Evolutionary conservation across 2,888 invertebrate genomes (phyloP).

Genomic region (Eilema griseolum): DNA sequence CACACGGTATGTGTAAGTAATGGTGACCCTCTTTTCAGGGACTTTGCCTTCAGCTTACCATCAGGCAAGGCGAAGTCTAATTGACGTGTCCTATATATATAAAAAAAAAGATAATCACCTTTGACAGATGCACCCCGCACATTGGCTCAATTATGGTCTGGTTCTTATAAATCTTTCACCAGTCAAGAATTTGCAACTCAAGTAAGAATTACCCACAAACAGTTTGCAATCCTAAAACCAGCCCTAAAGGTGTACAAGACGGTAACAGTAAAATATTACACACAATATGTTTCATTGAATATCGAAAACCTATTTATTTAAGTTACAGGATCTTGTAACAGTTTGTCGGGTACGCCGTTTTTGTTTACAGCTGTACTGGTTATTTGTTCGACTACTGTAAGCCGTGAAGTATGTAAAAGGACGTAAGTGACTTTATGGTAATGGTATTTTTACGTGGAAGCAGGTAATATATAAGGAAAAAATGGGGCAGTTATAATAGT

Average conservation of each 20-base stretch:
- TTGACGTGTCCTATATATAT: too few species aligned
- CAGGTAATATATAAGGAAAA: constrained; percentile 9
- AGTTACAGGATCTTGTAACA: constrained; percentile 2
- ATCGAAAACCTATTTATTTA: constrained; percentile 36
- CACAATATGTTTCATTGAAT: constrained; percentile 35
- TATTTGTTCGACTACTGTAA: neutral
- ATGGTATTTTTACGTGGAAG: constrained; percentile 10
- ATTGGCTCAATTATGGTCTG: neutral
- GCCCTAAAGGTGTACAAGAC: constrained; percentile 4
- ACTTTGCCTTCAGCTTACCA: too few species aligned
- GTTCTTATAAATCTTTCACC: neutral
- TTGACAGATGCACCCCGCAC: neutral
- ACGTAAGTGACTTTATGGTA: constrained; percentile 13
- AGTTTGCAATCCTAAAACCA: neutral
- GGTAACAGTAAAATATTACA: constrained; percentile 21
- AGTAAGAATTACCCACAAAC: neutral
- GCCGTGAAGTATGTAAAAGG: constrained; percentile 3
- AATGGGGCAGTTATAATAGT: constrained; percentile 13
- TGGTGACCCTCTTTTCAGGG: too few species aligned
- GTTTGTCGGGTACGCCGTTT: constrained; percentile 24
- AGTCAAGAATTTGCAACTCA: neutral
- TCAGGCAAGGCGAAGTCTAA: too few species aligned
- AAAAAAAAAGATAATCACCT: neutral
- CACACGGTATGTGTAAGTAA: too few species aligned
- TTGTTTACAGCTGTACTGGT: neutral